A percentile compares a stretch with the other conserved stretches of the same genome.
Conservation (phyloP, 2,113 vertebrate genomes). For the Silurus asotus region DNA sequence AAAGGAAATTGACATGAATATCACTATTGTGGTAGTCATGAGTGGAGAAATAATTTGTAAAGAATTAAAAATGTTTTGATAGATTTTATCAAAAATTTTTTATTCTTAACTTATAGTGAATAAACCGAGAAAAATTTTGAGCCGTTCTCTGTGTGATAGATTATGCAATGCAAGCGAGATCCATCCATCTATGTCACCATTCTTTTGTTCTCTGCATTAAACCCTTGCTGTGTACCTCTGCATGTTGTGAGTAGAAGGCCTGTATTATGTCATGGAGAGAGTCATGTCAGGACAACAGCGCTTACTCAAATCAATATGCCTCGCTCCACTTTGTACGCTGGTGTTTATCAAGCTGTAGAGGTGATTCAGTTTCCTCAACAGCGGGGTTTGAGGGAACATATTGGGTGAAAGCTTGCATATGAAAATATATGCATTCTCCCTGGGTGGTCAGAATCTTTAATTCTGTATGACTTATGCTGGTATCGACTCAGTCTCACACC, state of each 20-base stretch:
- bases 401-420: constrained; percentile 3
- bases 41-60: not conserved
- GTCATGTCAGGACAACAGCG: constrained; percentile 39
- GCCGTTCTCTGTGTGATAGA: not conserved
- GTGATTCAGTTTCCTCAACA: constrained; percentile 3
- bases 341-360: constrained; percentile 46
- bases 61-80: not conserved
- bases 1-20: not conserved
- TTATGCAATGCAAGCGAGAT: constrained; percentile 22
- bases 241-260: constrained; percentile 16
- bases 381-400: constrained; percentile 20
- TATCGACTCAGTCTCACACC: constrained; percentile 35
- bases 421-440: constrained; percentile 35
- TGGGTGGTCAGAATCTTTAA: not conserved
- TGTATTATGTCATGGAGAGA: constrained; percentile 30
- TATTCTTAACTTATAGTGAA: not conserved
- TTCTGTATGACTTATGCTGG: constrained; percentile 24
- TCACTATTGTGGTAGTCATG: not conserved
- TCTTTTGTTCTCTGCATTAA: constrained; percentile 27
- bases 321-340: constrained; percentile 24
- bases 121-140: not conserved
- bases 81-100: not conserved
- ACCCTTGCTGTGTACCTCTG: not conserved
- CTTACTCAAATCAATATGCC: constrained; percentile 33
- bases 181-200: constrained; percentile 28